Conservation (phyloP, 2,113 vertebrate species). For the cat (Felis catus) region F.catus_Fca126_mat1.0 CM031412.1:205886501-205887000, state of each 20-base stretch:
- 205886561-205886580: constrained; percentile 21
- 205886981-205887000: too few species aligned
- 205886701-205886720: neutral
- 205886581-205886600: neutral
- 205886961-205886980: too few species aligned
- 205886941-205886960: too few species aligned
- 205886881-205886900: too few species aligned
- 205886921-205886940: too few species aligned
- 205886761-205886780: neutral
- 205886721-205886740: neutral
- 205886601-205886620: constrained; percentile 28
- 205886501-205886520: constrained; percentile 64
- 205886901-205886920: too few species aligned
- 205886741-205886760: neutral
- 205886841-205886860: neutral
- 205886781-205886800: neutral
- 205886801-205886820: fast-evolving
- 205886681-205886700: neutral
- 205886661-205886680: neutral
- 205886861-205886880: too few species aligned
- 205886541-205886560: neutral
- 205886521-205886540: constrained; percentile 44
- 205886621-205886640: constrained; percentile 42
- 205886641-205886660: neutral
- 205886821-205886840: neutral